Evolutionary conservation across 1,140 invertebrate species (phyloP).

Genomic region (Himalopsyche phryganea): DNA sequence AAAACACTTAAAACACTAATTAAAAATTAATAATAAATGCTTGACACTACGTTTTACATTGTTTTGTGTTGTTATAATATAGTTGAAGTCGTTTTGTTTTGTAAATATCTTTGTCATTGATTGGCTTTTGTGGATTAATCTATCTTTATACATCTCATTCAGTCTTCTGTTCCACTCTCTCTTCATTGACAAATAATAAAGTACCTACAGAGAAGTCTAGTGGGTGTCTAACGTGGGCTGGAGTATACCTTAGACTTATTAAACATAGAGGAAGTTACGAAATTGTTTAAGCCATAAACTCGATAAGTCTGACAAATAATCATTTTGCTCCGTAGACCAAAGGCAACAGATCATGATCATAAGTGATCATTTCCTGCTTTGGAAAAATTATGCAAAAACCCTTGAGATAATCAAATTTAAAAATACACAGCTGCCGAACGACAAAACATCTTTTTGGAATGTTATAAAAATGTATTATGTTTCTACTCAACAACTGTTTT

Average conservation of each 20-base stretch:
- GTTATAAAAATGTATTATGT: too few species aligned
- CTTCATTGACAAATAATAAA: conserved; percentile 19
- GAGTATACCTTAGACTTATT: conserved; percentile 29
- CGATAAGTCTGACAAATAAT: conserved; percentile 24
- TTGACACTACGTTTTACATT: too few species aligned
- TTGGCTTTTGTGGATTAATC: too few species aligned
- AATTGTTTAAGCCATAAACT: conserved; percentile 26
- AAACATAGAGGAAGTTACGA: conserved; percentile 33
- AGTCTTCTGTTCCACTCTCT: conserved; percentile 1
- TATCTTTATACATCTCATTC: too few species aligned
- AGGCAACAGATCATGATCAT: conserved; percentile 1
- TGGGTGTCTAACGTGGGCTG: conserved; percentile 30
- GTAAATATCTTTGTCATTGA: not conserved
- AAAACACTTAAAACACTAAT: too few species aligned
- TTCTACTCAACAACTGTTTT: too few species aligned
- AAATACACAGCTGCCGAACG: too few species aligned
- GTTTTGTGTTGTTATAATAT: not conserved
- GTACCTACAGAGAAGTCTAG: conserved; percentile 7
- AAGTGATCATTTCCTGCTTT: too few species aligned
- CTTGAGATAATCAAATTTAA: too few species aligned
- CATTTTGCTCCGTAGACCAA: conserved; percentile 9
- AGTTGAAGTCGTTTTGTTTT: not conserved
- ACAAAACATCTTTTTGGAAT: too few species aligned
- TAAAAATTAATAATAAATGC: too few species aligned
- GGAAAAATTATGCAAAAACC: too few species aligned